A percentile compares a stretch with the other conserved stretches of the same genome.
Evolutionary conservation across 2,113 vertebrate species (phyloP).

Genomic region (Hyperopisus bebe): DNA sequence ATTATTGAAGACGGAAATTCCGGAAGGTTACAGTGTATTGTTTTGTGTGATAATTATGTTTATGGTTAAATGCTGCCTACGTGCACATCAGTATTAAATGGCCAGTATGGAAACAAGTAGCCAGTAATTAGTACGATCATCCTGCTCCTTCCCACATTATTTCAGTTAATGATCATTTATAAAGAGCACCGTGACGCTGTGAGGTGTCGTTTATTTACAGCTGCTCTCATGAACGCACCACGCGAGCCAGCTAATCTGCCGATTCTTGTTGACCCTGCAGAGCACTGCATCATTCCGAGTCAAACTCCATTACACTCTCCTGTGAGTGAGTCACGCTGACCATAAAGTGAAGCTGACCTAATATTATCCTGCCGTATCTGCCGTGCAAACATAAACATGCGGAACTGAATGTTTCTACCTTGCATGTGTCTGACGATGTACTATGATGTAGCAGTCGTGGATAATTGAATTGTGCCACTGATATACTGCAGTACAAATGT

Average conservation of each 20-base stretch:
- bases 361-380: neutral
- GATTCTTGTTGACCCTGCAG: neutral
- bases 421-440: neutral
- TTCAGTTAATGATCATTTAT: neutral
- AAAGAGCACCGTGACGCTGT: neutral
- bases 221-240: neutral
- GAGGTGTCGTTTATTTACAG: neutral
- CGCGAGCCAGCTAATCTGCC: neutral
- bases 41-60: neutral
- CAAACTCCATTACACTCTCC: neutral
- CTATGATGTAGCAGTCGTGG: neutral
- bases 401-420: neutral
- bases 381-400: neutral
- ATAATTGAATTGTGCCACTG: neutral
- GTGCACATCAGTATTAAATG: neutral
- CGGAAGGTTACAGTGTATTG: neutral
- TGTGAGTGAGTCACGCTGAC: neutral
- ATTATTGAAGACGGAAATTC: neutral
- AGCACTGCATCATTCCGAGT: neutral
- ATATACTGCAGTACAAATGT: neutral
- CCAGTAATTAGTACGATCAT: neutral
- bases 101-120: neutral
- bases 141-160: neutral
- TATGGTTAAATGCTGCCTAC: neutral
- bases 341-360: neutral